phyloP scores from a whole-genome alignment of 2,797 vertebrate species.

The Tinamus major region DNA sequence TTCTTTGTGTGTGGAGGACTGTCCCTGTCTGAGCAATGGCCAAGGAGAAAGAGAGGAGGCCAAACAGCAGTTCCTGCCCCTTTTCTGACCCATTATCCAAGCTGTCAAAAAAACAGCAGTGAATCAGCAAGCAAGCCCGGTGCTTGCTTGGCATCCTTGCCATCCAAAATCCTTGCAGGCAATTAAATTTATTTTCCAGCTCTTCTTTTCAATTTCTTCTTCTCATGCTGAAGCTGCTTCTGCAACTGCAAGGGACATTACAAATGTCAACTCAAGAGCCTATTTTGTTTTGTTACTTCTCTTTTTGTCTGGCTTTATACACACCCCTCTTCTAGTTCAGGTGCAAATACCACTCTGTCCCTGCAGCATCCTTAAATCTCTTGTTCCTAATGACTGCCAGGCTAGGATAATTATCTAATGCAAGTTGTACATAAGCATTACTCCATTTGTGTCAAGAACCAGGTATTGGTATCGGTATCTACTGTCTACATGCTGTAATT shows the following conservation, averaged over 20 bases:
- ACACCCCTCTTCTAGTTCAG: conserved; percentile 12
- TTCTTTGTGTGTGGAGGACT: neutral
- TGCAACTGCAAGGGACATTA: neutral
- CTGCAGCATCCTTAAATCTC: conserved; percentile 17
- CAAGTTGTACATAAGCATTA: neutral
- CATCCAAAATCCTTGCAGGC: neutral
- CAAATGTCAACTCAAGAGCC: conserved; percentile 38
- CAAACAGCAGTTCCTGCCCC: neutral
- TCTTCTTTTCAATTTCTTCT: conserved; percentile 48
- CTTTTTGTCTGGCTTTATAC: conserved; percentile 5
- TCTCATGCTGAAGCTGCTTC: conserved; percentile 26
- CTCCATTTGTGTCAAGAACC: neutral
- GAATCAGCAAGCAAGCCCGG: conserved; percentile 12
- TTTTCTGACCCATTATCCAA: conserved; percentile 15
- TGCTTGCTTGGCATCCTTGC: neutral
- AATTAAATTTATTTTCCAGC: conserved; percentile 32
- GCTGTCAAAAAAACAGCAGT: neutral
- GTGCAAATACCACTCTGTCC: neutral
- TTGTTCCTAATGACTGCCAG: neutral
- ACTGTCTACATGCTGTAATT: neutral
- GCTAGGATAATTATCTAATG: neutral
- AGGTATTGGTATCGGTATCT: neutral
- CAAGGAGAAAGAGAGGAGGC: neutral
- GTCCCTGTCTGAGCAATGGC: neutral
- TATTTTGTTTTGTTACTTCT: conserved; percentile 49